Conservation (phyloP, 1,140 invertebrate genomes). For the Fopius arisanus region DNA sequence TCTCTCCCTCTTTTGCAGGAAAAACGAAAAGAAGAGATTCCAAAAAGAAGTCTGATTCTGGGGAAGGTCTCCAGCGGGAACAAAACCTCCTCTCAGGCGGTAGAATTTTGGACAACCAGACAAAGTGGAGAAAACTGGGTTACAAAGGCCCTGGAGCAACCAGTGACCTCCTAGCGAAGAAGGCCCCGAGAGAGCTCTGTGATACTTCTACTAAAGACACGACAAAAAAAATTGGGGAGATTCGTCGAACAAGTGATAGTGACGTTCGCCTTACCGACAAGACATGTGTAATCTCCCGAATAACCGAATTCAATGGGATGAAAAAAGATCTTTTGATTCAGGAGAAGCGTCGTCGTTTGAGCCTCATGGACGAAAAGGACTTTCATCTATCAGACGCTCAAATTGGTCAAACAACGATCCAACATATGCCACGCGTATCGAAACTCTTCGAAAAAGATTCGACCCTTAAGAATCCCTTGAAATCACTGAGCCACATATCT, state of each 20-base stretch:
- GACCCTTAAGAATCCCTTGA: constrained; percentile 38
- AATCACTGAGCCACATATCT: background rate
- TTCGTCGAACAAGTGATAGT: constrained; percentile 65
- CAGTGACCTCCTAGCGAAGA: constrained; percentile 44
- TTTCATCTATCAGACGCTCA: constrained; percentile 53
- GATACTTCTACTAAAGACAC: constrained; percentile 46
- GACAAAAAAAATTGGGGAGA: constrained; percentile 56
- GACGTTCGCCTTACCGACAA: constrained; percentile 55
- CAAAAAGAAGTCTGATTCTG: constrained; percentile 65
- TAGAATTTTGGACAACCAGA: constrained; percentile 60
- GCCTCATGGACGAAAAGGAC: constrained; percentile 62
- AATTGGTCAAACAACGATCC: background rate
- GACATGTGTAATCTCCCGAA: constrained; percentile 43
- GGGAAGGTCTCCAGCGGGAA: constrained; percentile 59
- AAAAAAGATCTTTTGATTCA: constrained; percentile 57
- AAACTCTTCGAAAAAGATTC: background rate
- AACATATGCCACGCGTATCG: background rate
- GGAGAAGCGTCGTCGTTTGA: constrained; percentile 60
- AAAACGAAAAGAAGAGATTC: constrained; percentile 67
- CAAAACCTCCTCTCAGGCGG: constrained; percentile 62
- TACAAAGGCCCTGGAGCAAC: constrained; percentile 55
- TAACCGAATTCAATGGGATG: constrained; percentile 60
- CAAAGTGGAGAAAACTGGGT: constrained; percentile 61
- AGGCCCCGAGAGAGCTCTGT: constrained; percentile 43
- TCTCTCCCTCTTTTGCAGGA: constrained; percentile 43